A percentile compares a stretch with the other conserved stretches of the same genome.
These are phyloP conservation scores for Incurvaria masculella DNA, from an alignment of 2,888 invertebrate species.

Conservation along the genomic window DNA sequence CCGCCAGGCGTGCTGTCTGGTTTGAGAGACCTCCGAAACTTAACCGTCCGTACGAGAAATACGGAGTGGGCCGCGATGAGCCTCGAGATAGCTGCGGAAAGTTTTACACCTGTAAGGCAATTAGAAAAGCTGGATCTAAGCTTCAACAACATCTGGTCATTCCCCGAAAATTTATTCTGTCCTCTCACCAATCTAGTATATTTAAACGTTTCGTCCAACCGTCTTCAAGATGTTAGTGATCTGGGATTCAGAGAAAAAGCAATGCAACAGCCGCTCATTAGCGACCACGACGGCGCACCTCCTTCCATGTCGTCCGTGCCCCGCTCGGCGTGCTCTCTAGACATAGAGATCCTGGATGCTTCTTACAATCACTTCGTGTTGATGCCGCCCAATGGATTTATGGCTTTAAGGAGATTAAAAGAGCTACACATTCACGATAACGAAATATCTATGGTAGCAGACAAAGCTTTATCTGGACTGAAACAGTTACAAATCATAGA, in stretches of 20 bases:
- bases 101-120: constrained; percentile 73
- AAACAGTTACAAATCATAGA: constrained; percentile 82
- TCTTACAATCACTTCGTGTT: constrained; percentile 83
- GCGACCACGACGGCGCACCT: constrained; percentile 52
- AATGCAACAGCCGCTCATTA: constrained; percentile 62
- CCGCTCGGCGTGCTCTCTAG: constrained; percentile 66
- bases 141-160: constrained; percentile 86
- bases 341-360: constrained; percentile 78
- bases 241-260: constrained; percentile 77
- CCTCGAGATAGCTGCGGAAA: constrained; percentile 75
- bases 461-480: constrained; percentile 77
- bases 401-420: constrained; percentile 71
- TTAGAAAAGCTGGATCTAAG: constrained; percentile 82
- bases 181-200: constrained; percentile 73
- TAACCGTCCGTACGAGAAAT: constrained; percentile 82
- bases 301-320: constrained; percentile 40
- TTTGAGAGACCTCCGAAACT: constrained; percentile 75
- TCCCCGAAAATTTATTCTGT: constrained; percentile 84
- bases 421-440: constrained; percentile 84
- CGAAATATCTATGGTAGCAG: constrained; percentile 84
- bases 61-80: constrained; percentile 82
- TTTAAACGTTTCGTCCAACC: constrained; percentile 83
- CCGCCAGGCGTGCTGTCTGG: constrained; percentile 77
- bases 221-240: constrained; percentile 84
- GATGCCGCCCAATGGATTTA: constrained; percentile 79